These are phyloP conservation scores for Tangara arthus DNA, from an alignment of 2,797 vertebrate genomes.

Conservation along the genomic window DNA sequence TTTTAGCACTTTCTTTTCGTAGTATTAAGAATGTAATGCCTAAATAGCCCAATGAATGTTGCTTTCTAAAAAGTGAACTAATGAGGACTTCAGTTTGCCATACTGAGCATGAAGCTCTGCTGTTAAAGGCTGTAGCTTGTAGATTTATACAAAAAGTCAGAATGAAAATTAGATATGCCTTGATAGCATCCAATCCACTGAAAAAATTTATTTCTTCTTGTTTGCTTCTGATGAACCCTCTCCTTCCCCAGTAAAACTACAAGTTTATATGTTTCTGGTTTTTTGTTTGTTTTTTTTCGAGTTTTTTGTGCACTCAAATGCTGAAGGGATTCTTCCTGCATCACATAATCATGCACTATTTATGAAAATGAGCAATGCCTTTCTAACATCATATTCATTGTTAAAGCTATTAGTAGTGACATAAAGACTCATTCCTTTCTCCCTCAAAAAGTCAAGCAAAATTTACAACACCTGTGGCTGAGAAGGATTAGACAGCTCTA, in stretches of 20 bases:
- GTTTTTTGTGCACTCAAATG: neutral
- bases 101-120: neutral
- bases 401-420: neutral
- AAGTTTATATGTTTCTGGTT: neutral
- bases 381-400: neutral
- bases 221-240: neutral
- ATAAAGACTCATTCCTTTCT: neutral
- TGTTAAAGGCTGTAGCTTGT: neutral
- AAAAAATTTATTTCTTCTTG: neutral
- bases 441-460: neutral
- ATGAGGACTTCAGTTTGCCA: neutral
- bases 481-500: neutral
- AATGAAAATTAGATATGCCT: neutral
- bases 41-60: neutral
- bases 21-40: neutral
- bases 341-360: neutral
- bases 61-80: neutral
- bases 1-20: neutral
- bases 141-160: neutral
- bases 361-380: neutral
- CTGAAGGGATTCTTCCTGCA: neutral
- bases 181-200: neutral
- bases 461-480: neutral
- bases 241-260: neutral
- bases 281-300: neutral